Evolutionary conservation across 2,113 vertebrate species (phyloP).

Genomic region (Pagrus major): DNA sequence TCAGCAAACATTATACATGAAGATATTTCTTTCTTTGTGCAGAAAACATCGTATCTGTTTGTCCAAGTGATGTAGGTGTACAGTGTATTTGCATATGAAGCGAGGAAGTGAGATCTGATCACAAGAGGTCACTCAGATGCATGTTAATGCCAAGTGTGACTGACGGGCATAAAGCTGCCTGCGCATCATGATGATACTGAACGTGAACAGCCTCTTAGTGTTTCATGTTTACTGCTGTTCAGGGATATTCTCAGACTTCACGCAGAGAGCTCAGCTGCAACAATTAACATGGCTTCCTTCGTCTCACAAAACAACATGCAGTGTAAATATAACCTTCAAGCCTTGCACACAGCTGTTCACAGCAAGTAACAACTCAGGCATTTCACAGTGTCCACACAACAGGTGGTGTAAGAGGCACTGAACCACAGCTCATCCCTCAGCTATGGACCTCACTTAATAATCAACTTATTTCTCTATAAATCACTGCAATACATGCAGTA

Average conservation of each 20-base stretch:
- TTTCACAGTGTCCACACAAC: slow-evolving; percentile 25
- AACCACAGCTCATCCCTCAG: neutral
- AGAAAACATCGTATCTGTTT: too few relatives aligned
- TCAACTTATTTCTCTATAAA: neutral
- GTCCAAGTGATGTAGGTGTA: too few relatives aligned
- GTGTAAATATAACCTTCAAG: slow-evolving; percentile 40
- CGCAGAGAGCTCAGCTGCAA: slow-evolving; percentile 34
- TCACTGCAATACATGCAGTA: neutral
- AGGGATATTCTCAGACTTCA: slow-evolving; percentile 8
- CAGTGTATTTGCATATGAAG: too few relatives aligned
- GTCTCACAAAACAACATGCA: neutral
- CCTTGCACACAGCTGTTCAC: slow-evolving; percentile 51
- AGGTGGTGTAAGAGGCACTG: neutral
- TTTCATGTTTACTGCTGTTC: neutral
- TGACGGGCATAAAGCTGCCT: too few relatives aligned
- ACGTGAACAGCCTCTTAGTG: too few relatives aligned
- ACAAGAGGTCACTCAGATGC: too few relatives aligned
- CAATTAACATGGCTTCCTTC: neutral
- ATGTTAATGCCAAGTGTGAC: too few relatives aligned
- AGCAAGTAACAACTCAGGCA: neutral
- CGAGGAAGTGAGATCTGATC: too few relatives aligned
- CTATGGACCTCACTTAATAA: neutral
- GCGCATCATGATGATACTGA: too few relatives aligned
- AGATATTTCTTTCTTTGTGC: too few relatives aligned
- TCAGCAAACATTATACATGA: too few relatives aligned